phyloP scores from a whole-genome alignment of 2,797 vertebrate genomes.

The Cyprinella venusta region DNA sequence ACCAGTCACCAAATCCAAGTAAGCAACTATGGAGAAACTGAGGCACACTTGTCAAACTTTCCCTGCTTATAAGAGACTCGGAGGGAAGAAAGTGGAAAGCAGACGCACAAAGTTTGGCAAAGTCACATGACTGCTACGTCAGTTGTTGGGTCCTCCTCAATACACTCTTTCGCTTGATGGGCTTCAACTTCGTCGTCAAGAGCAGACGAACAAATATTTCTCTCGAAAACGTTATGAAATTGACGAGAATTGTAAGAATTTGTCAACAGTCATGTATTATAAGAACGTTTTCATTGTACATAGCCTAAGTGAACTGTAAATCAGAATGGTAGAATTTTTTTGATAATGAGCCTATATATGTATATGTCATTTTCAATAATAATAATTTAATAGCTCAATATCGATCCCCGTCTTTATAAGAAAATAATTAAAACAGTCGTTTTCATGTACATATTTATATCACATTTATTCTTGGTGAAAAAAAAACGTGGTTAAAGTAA shows the following conservation, averaged over 20 bases:
- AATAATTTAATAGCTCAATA: neutral
- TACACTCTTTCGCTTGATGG: slow-evolving; percentile 2
- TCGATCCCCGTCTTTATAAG: neutral
- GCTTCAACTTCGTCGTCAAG: neutral
- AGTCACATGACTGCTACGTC: slow-evolving; percentile 80
- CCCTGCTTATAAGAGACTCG: slow-evolving; percentile 72
- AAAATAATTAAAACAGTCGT: neutral
- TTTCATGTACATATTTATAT: neutral
- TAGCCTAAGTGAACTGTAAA: neutral
- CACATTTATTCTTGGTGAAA: slow-evolving; percentile 1
- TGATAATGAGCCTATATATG: neutral
- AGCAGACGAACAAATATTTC: neutral
- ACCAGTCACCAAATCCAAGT: slow-evolving; percentile 68
- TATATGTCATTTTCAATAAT: too few species aligned
- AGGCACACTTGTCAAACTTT: slow-evolving; percentile 74
- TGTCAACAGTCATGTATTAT: neutral
- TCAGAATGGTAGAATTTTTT: too few species aligned
- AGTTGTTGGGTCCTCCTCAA: slow-evolving; percentile 55
- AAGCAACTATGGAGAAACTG: slow-evolving; percentile 69
- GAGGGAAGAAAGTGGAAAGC: slow-evolving; percentile 53
- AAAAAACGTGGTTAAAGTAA: neutral
- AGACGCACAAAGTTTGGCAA: slow-evolving; percentile 56
- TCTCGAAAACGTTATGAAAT: neutral
- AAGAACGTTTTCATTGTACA: neutral
- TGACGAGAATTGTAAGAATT: too few species aligned